A percentile compares a stretch with the other conserved stretches of the same genome.
Evolutionary conservation across 2,113 vertebrate genomes (phyloP).

Genomic region (Platichthys flesus): DNA sequence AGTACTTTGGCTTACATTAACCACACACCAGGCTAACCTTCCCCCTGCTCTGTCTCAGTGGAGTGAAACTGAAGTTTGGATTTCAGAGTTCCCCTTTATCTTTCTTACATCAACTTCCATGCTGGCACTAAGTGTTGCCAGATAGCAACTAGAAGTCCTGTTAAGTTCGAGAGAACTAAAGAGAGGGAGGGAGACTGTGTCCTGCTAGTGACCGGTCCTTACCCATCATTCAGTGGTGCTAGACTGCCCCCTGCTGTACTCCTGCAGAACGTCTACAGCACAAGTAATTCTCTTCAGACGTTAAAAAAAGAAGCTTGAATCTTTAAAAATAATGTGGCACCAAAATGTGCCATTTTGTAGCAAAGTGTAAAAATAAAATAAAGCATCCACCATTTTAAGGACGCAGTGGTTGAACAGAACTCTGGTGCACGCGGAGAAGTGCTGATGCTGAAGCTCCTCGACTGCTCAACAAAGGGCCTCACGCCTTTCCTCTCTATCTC

Average conservation of each 20-base stretch:
- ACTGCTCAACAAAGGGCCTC: slow-evolving; percentile 38
- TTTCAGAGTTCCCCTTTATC: slow-evolving; percentile 82
- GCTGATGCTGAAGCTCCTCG: not conserved
- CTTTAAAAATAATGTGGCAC: not conserved
- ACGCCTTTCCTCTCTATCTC: slow-evolving; percentile 55
- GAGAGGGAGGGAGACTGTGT: slow-evolving; percentile 59
- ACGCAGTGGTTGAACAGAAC: not conserved
- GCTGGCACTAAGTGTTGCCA: slow-evolving; percentile 82
- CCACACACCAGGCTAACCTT: slow-evolving; percentile 80
- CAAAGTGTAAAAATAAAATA: slow-evolving; percentile 13
- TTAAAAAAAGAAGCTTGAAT: slow-evolving; percentile 27
- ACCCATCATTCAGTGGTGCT: slow-evolving; percentile 70
- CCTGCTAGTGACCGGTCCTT: slow-evolving; percentile 70
- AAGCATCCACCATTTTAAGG: slow-evolving; percentile 27
- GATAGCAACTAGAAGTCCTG: slow-evolving; percentile 77
- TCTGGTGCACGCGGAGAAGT: not conserved
- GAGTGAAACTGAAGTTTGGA: slow-evolving; percentile 80
- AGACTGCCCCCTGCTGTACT: slow-evolving; percentile 83
- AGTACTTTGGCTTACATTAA: slow-evolving; percentile 82
- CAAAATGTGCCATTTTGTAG: not conserved
- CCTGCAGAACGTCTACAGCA: slow-evolving; percentile 34
- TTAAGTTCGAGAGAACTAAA: slow-evolving; percentile 68
- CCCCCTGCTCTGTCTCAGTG: slow-evolving; percentile 78
- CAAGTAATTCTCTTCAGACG: slow-evolving; percentile 19
- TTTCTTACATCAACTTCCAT: slow-evolving; percentile 80